phyloP scores from a whole-genome alignment of 2,113 vertebrate genomes.

The Gavia stellata region DNA sequence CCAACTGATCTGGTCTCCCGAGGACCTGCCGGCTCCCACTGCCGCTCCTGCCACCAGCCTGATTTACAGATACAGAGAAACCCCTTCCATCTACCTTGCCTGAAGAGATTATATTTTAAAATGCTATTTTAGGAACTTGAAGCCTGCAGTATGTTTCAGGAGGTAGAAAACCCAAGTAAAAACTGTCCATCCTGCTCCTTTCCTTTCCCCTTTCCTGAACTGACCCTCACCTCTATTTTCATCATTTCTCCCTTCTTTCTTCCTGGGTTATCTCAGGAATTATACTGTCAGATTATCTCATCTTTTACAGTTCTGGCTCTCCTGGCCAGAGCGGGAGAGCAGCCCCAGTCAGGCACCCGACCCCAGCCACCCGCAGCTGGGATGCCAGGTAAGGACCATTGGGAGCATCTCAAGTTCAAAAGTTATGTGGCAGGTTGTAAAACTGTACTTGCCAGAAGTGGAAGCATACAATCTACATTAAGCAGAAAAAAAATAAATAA shows the following conservation, averaged over 20 bases:
- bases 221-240: not conserved
- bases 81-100: not conserved
- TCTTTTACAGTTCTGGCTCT: not conserved
- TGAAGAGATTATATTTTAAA: not conserved
- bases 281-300: too few species aligned
- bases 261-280: not conserved
- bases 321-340: not conserved
- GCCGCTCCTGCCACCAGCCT: not conserved
- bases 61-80: not conserved
- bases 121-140: not conserved
- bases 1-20: not conserved
- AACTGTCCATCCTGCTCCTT: not conserved
- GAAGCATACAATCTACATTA: not conserved
- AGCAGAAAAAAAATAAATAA: not conserved
- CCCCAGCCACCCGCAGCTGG: not conserved
- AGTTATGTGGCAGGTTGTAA: not conserved
- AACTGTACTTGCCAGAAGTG: not conserved
- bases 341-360: not conserved
- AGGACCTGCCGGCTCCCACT: not conserved
- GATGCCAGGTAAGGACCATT: not conserved
- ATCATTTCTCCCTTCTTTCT: not conserved
- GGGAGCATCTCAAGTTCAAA: not conserved
- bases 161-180: not conserved
- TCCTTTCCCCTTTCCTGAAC: not conserved
- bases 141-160: not conserved